Evolutionary conservation across 2,888 invertebrate genomes (phyloP).

Genomic region (Liodrosophila aerea): DNA sequence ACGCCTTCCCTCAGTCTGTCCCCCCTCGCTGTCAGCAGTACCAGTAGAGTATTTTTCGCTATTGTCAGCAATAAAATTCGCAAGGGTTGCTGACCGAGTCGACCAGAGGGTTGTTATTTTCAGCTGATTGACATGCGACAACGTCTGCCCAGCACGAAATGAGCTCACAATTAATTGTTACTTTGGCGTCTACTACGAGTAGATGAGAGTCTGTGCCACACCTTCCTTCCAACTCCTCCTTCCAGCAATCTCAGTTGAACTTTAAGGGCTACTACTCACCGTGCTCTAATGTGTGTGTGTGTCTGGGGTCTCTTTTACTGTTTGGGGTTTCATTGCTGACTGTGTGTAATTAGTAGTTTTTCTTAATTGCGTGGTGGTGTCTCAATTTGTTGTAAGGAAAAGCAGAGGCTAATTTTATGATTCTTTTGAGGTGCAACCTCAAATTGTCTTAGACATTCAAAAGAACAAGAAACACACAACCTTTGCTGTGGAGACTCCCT

Average conservation of each 20-base stretch:
- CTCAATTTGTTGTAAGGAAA: slow-evolving; percentile 5
- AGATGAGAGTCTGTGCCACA: slow-evolving; percentile 5
- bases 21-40: slow-evolving; percentile 32
- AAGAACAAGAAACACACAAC: slow-evolving; percentile 17
- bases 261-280: slow-evolving; percentile 52
- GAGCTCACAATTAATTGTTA: slow-evolving; percentile 75
- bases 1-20: slow-evolving; percentile 43
- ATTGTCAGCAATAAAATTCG: slow-evolving; percentile 71
- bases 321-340: slow-evolving; percentile 45
- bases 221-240: no score
- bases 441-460: slow-evolving; percentile 38
- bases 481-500: slow-evolving; percentile 31
- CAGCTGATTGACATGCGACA: slow-evolving; percentile 68
- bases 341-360: slow-evolving; percentile 29
- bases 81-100: slow-evolving; percentile 42
- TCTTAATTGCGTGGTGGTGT: slow-evolving; percentile 53
- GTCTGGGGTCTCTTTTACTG: slow-evolving; percentile 15
- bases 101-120: slow-evolving; percentile 19
- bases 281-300: slow-evolving; percentile 11
- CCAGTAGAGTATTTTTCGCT: slow-evolving; percentile 54
- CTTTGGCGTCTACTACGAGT: slow-evolving; percentile 39
- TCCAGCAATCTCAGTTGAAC: slow-evolving; percentile 44
- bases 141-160: slow-evolving; percentile 45
- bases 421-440: slow-evolving; percentile 38
- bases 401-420: slow-evolving; percentile 56